phyloP scores from a whole-genome alignment of 1,140 invertebrate species.

The Ericerus pela region DNA sequence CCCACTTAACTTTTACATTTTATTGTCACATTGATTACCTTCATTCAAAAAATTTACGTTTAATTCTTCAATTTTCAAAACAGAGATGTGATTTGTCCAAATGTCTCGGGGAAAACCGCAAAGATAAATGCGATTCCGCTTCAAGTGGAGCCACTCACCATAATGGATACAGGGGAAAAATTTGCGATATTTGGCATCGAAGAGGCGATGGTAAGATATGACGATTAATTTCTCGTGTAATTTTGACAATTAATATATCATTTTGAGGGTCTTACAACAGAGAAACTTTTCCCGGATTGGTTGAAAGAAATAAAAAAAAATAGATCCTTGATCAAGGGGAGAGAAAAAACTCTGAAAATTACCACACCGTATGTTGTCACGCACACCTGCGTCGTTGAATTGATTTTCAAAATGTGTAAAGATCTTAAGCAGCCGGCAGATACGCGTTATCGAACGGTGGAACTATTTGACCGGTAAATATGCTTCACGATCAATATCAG shows the following conservation, averaged over 20 bases:
- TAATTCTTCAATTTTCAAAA: neutral
- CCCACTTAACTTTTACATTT: neutral
- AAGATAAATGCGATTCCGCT: neutral
- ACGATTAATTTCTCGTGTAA: too few relatives aligned
- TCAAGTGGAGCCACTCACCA: neutral
- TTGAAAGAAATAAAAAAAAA: neutral
- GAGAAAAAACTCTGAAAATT: neutral
- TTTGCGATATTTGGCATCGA: slow-evolving; percentile 6
- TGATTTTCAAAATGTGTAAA: slow-evolving; percentile 3
- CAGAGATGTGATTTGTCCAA: slow-evolving; percentile 1
- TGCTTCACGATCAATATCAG: neutral
- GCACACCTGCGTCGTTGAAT: slow-evolving; percentile 1
- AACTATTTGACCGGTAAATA: neutral
- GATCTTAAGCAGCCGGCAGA: slow-evolving; percentile 2
- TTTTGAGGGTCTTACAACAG: too few relatives aligned
- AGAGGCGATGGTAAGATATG: slow-evolving; percentile 1
- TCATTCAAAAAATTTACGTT: too few relatives aligned
- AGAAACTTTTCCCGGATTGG: neutral
- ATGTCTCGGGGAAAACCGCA: neutral
- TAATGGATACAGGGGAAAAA: slow-evolving; percentile 6
- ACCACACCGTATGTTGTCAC: slow-evolving; percentile 1
- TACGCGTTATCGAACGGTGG: slow-evolving; percentile 1
- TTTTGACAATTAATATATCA: too few relatives aligned
- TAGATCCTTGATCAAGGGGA: neutral
- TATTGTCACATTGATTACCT: too few relatives aligned